phyloP scores from a whole-genome alignment of 2,888 invertebrate genomes.

The Conops quadrifasciatus region DNA sequence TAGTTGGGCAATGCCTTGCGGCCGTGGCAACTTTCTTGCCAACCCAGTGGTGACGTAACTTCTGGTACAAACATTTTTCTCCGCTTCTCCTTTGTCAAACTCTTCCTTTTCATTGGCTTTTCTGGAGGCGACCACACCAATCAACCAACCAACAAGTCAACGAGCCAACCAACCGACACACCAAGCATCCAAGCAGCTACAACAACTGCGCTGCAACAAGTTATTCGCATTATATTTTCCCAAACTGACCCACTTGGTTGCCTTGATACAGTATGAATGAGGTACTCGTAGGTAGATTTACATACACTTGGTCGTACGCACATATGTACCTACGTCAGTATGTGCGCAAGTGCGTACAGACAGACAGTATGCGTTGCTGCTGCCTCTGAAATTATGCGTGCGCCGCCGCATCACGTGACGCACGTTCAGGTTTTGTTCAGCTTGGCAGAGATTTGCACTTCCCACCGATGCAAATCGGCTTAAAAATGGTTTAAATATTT shows the following conservation, averaged over 20 bases:
- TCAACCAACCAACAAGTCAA: neutral
- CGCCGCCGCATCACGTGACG: constrained; percentile 26
- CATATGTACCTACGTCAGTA: neutral
- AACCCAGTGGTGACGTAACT: constrained; percentile 10
- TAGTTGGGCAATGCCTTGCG: neutral
- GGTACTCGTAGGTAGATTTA: constrained; percentile 8
- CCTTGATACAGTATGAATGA: constrained; percentile 12
- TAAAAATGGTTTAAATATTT: constrained; percentile 8
- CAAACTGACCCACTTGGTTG: constrained; percentile 31
- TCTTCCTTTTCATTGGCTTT: constrained; percentile 24
- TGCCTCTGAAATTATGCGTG: constrained; percentile 26
- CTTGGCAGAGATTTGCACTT: neutral
- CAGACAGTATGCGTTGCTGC: constrained; percentile 1
- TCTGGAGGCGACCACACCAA: neutral
- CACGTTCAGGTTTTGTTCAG: constrained; percentile 20
- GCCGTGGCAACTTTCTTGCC: neutral
- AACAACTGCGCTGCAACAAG: constrained; percentile 16
- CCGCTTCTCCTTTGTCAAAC: constrained; percentile 1
- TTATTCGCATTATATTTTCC: constrained; percentile 14
- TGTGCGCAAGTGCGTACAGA: neutral
- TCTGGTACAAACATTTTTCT: neutral
- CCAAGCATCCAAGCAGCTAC: neutral
- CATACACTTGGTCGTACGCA: neutral
- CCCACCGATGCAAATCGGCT: constrained; percentile 17
- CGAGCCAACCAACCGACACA: neutral